Conservation (phyloP, 2,113 vertebrate genomes). For the Pithys albifrons region DNA sequence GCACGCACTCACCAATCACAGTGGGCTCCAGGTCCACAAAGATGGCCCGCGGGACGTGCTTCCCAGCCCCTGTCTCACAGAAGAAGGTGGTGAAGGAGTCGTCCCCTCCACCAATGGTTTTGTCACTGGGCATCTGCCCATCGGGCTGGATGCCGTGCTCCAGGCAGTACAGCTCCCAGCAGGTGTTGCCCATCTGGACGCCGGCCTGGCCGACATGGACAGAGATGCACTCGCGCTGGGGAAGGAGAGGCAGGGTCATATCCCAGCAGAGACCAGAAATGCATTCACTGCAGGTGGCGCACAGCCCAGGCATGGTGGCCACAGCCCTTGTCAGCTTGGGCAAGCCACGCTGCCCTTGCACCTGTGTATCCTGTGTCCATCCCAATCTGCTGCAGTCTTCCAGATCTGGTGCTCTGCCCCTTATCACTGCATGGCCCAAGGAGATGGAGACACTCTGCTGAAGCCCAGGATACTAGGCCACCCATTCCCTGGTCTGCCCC, state of each 20-base stretch:
- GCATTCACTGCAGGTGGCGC: neutral
- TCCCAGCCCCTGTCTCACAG: slow-evolving; percentile 77
- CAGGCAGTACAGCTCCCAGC: slow-evolving; percentile 70
- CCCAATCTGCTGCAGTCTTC: neutral
- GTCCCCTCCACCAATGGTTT: slow-evolving; percentile 62
- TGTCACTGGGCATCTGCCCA: slow-evolving; percentile 71
- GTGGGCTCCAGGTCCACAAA: slow-evolving; percentile 87
- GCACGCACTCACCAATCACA: slow-evolving; percentile 77
- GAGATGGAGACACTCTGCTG: neutral
- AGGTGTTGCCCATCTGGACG: slow-evolving; percentile 76
- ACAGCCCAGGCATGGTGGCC: neutral
- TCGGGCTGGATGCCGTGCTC: slow-evolving; percentile 74
- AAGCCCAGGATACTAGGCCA: neutral
- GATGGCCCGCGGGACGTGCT: slow-evolving; percentile 83
- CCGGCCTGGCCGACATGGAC: slow-evolving; percentile 77
- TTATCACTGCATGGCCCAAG: too few species aligned
- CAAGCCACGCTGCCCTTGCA: rapidly evolving
- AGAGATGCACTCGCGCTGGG: slow-evolving; percentile 80
- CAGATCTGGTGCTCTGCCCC: neutral
- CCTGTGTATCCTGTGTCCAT: neutral
- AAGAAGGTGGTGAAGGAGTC: slow-evolving; percentile 75
- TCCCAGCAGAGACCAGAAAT: neutral
- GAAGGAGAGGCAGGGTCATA: neutral
- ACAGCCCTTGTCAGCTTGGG: neutral
- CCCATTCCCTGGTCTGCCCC: neutral